Evolutionary conservation across 2,113 vertebrate genomes (phyloP).

Genomic region (Cyanoderma ruficeps): DNA sequence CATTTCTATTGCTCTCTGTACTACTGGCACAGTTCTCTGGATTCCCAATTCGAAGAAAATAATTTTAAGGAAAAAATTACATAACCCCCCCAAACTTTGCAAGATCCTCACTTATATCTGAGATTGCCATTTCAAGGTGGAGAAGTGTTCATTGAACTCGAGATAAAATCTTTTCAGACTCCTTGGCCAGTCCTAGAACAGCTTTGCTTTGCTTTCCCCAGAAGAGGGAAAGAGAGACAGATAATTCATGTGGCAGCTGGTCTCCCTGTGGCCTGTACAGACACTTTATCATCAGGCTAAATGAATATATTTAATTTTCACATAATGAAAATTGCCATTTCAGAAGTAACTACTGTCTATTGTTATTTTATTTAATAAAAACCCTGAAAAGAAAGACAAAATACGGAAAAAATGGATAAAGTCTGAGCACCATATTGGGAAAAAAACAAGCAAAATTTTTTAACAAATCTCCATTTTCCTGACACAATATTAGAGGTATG

Average conservation of each 20-base stretch:
- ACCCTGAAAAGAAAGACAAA: not conserved
- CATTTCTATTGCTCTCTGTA: not conserved
- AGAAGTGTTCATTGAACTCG: not conserved
- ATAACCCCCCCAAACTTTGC: not conserved
- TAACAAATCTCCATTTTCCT: fast-evolving
- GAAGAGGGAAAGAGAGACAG: not conserved
- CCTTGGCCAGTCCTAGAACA: not conserved
- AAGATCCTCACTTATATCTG: not conserved
- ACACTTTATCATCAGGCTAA: slow-evolving; percentile 4
- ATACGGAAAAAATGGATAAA: fast-evolving
- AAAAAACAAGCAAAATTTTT: not conserved
- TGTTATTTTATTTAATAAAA: not conserved
- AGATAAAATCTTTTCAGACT: not conserved
- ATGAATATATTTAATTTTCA: slow-evolving; percentile 17
- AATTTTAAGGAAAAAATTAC: not conserved
- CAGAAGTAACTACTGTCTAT: not conserved
- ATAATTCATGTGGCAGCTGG: slow-evolving; percentile 11
- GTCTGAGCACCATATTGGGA: fast-evolving
- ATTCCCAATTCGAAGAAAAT: not conserved
- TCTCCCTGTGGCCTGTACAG: not conserved
- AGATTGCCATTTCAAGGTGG: not conserved
- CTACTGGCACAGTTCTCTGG: not conserved
- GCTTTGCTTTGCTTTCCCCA: not conserved
- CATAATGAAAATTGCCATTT: not conserved
- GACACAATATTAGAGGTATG: not conserved